Base-by-base conservation (phyloP, 2,888 invertebrate genomes). In the Sipha maydis region DNA sequence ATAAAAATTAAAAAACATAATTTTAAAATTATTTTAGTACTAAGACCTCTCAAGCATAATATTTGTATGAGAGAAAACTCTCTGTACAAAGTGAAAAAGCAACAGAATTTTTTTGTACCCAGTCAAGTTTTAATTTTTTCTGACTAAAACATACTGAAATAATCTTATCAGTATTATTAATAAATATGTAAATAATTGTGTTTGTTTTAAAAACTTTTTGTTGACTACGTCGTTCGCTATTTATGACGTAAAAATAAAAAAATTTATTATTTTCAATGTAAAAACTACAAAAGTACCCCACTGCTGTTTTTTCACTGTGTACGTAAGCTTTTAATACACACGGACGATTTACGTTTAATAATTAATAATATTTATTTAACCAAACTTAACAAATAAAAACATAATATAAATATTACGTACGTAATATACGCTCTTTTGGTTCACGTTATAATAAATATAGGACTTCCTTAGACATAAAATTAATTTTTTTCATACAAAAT, bases 1-100 rank as follows among this genome's bases (percentile, higher is more conserved):
- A 54, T 75, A 56, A 11, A 54, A 56, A 54, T 83, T 83, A 83
- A 56, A 83, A 73, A 83, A 83, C 73, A 83, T 83, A 3, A 34
- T 83, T 83, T 48, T 41, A 69, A 69, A 69, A 80, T 61, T 73
- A 34, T 73, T 73, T 83, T 14, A 73, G 28, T 82, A 56, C 73
- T 83, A 73, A 34, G 25, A 83, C 21, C 31, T 82, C 48, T 69
- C 25, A 38, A 38, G 67, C 31, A 38, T n/a, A 71, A 71, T n/a
- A 69, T 54, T 83, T 54, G 25, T 48, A 48, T 3, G 31, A 71
- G 69, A 83, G 25, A 83, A 14, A 21, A 71, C 48, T 38, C 71
- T 31, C 48, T 14, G 41, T 71, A 83, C 48, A 21, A 19, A 71
- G 14, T 48, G 48, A 71, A 21, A 82, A 38, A 67, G n/a, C 34